Evolutionary conservation across 2,113 vertebrate genomes (phyloP), one percentile per base, ranked within the genome.

Genomic region (Petrocephalus microphthalmus): DNA sequence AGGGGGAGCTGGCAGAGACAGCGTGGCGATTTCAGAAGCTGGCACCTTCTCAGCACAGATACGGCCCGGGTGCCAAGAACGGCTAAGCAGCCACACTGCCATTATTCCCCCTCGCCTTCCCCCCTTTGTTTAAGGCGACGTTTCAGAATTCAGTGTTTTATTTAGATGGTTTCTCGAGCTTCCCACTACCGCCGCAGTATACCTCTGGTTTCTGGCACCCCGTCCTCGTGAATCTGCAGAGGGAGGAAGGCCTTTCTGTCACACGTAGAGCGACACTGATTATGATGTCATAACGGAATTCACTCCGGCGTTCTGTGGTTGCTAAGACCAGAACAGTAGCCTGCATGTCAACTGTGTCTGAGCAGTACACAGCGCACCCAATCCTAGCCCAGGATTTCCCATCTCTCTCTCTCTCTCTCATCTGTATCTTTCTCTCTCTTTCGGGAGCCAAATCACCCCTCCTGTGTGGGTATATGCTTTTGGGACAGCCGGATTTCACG

Each of bases 1-100:
- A 94, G 93, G 89, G 93, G 94, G 93, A 54, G 92, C 93, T 95
- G 95, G 95, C 95, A 95, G 89, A 60, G 89, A 93, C 83, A 90
- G 89, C 90, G 92, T 91, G 92, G 51, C 33, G 84, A 85, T 85
- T 85, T 93, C 92, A 95, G 94, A 93, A 94, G 94, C 94, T 95
- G 95, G 95, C 94, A 92, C 94, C 92, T 94, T 93, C 90, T 92
- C 92, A 92, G 91, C 91, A 93, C 90, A 93, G 92, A 90, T 91
- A 93, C 90, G 92, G 89, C 89, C 89, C 17, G 64, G 86, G 91
- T 94, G 95, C 95, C 95, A 95, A 94, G 93, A 94, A 92, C 92
- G 88, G 90, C 91, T 15, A 85, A 54, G 29, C 51, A 85, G 25
- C 92, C 92, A 93, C 93, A 90, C 94, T 93, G 93, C 93, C 92